Base-by-base conservation (phyloP, 2,888 invertebrate genomes). In the Heliconius ismenius region DNA sequence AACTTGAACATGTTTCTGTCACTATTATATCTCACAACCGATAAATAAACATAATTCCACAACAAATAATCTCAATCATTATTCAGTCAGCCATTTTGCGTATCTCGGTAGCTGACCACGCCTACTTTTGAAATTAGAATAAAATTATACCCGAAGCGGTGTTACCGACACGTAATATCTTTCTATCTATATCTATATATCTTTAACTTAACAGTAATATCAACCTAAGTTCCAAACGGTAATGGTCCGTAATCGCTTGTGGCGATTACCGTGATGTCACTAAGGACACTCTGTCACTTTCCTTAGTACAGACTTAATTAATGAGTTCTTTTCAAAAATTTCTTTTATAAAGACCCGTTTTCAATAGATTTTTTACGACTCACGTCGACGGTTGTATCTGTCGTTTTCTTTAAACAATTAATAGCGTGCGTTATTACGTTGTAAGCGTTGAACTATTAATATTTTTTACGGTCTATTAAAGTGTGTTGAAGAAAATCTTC, bases 21-120 rank as follows among this genome's bases (percentile, higher is more conserved):
- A 26, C 24, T 32, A 54, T 54, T 32, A 54, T 58, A 70, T 36
- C 70, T 28, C 9, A 36, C 1, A 58, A 58, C 58, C 73, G 62
- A 78, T 78, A 54, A 76, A 78, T 72, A 77, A 72, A 74, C 72
- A 75, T 68, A 78, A 76, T 78, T 88, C 88, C 83, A 77, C 85
- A 85, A 89, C 89, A 87, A 88, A 89, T 89, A 87, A 88, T 86
- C 83, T 82, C 84, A 83, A 90, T 91, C 88, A 90, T 88, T 88
- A 89, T 89, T 88, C 88, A 84, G 80, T 74, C 76, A 80, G 83
- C 85, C 88, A 88, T 88, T 83, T 86, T 88, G 89, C 89, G 91
- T 90, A 91, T 86, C 88, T 85, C 87, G 82, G 91, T 86, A 88
- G 91, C 89, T 43, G 83, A 84, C 86, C 84, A 83, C 91, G 87